Conservation (phyloP, 1,140 invertebrate species). For the Lepidotrigona ventralis region DNA sequence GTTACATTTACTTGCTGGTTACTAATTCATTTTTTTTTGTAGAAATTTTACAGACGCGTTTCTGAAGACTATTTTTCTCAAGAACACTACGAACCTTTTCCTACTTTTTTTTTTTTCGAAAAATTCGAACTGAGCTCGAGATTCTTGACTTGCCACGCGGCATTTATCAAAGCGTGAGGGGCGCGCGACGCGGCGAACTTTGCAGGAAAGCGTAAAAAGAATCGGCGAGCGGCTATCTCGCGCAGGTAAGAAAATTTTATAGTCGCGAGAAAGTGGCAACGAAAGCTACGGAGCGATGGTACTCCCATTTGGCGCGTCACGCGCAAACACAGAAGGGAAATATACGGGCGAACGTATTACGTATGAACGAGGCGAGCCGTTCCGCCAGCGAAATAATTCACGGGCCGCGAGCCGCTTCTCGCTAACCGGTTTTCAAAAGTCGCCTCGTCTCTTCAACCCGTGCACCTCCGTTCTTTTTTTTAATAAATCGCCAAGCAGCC, state of each 20-base stretch:
- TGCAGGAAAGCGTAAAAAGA: no score
- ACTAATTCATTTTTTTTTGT: no score
- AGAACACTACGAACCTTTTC: no score
- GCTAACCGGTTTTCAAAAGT: conserved; percentile 25
- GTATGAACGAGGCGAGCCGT: conserved; percentile 30
- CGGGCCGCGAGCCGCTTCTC: not conserved
- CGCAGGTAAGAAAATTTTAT: conserved; percentile 16
- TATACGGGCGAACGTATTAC: conserved; percentile 14
- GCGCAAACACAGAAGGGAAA: conserved; percentile 3
- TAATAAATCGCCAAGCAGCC: conserved; percentile 20
- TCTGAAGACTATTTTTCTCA: no score
- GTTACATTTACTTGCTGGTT: no score
- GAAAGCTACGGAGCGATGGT: not conserved
- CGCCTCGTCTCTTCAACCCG: not conserved
- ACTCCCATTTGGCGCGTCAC: conserved; percentile 2
- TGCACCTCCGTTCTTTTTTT: not conserved
- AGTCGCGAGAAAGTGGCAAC: not conserved
- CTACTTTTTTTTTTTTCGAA: no score
- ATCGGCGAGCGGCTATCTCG: not conserved
- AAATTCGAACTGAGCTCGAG: no score
- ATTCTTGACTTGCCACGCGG: no score
- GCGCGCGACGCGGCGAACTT: no score
- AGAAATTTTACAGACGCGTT: no score
- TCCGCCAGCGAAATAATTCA: conserved; percentile 34
- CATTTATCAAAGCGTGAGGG: no score